Evolutionary conservation across 2,113 vertebrate genomes (phyloP), one percentile per base, ranked within the genome.

Genomic region (Casuarius casuarius): DNA sequence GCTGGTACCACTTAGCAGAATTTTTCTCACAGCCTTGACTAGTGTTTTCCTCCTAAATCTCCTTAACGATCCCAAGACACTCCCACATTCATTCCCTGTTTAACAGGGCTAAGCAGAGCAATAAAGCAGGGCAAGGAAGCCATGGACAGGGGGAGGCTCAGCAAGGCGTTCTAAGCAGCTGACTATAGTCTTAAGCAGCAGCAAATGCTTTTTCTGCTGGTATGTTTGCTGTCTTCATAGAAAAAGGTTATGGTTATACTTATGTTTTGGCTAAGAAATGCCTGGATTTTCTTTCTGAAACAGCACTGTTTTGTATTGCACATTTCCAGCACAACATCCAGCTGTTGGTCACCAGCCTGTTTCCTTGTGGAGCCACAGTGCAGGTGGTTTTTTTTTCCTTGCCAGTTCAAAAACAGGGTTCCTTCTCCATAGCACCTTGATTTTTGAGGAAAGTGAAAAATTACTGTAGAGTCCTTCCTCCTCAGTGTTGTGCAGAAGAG

Each of bases 21-120:
- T 52, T 95, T 91, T 93, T 94, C 95, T 96, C 83, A 89, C 42
- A 78, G 79, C 26, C 65, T 67, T 31, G 14, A 67, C 56, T 46
- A 84, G n/a, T 35, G 40, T 84, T 96, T 96, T 90, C 77, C 61
- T 90, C 42, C 42, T 87, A 89, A 92, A 95, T 87, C 89, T 93
- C 48, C 62, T 89, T 94, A 96, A 91, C 35, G 13, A 85, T 58
- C 62, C 20, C 11, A 71, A 54, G 72, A 72, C 76, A 84, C 61
- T 92, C 76, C 80, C 71, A 93, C 70, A n/a, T 72, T 89, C 56
- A 49, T 82, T 87, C 48, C 10, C 25, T 65, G 22, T 68, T 90
- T 90, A 75, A 67, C 42, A 68, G 17, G 38, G 35, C 51, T 91
- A 42, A 91, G 54, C 52, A 92, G 49, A 71, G 40, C 18, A 52